These are phyloP conservation scores for Brachionus rotundiformis DNA, from an alignment of 1,140 invertebrate species.

Conservation along the genomic window DNA sequence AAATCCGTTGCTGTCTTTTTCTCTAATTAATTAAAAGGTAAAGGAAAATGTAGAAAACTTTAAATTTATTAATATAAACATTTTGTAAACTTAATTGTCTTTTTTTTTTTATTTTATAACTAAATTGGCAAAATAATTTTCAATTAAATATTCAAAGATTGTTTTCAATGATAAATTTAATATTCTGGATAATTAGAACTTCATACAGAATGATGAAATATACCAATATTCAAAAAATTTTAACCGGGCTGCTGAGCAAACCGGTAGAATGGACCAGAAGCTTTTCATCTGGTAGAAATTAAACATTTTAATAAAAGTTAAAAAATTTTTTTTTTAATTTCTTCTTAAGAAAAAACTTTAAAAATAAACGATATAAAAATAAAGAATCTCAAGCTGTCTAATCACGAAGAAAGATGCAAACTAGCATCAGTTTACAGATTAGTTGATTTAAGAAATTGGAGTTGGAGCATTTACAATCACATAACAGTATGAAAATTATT, in stretches of 20 bases:
- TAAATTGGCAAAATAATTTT: not conserved
- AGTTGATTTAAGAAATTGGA: conserved; percentile 93
- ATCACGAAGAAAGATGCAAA: conserved; percentile 67
- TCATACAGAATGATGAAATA: conserved; percentile 25
- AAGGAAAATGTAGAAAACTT: conserved; percentile 27
- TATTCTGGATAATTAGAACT: conserved; percentile 1
- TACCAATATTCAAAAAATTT: not conserved
- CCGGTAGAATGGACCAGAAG: not conserved
- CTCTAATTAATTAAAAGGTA: not conserved
- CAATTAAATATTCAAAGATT: not conserved
- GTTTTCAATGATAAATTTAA: conserved; percentile 19
- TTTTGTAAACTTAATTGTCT: conserved; percentile 48
- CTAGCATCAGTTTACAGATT: conserved; percentile 91
- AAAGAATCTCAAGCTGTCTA: not conserved
- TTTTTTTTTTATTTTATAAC: not conserved
- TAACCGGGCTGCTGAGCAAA: not conserved
- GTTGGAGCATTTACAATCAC: conserved; percentile 78
- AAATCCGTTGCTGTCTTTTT: conserved; percentile 39
- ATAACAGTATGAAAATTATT: conserved; percentile 69
- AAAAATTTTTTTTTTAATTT: not conserved
- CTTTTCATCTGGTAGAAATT: not conserved
- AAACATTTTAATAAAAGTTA: not conserved
- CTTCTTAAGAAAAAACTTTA: not conserved
- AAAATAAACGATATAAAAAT: not conserved
- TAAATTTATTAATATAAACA: not conserved